Conservation (phyloP, 1,140 invertebrate genomes). For the Chelonus insularis region DNA sequence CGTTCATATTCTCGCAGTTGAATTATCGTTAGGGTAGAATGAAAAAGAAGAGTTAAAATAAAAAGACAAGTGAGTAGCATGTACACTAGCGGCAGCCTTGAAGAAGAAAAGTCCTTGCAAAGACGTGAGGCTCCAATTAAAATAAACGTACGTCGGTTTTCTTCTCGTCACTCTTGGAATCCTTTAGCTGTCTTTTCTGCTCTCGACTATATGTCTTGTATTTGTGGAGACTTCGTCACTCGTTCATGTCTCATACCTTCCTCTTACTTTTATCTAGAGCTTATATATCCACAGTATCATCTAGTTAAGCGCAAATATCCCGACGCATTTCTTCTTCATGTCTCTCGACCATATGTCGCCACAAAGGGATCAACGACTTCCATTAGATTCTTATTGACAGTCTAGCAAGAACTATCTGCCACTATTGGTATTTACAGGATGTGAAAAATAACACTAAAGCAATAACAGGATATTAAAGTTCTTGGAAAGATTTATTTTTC, state of each 20-base stretch:
- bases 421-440: not conserved
- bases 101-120: slow-evolving; percentile 13
- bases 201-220: not conserved
- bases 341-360: slow-evolving; percentile 15
- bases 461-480: not conserved
- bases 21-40: not conserved
- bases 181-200: not conserved
- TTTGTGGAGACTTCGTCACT: slow-evolving; percentile 4
- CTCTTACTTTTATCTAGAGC: not conserved
- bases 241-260: not conserved
- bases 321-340: slow-evolving; percentile 8
- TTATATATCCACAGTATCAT: not conserved
- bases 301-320: slow-evolving; percentile 17
- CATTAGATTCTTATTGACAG: not conserved
- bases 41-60: slow-evolving; percentile 1
- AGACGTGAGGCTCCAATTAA: slow-evolving; percentile 25
- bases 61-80: slow-evolving; percentile 19
- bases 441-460: slow-evolving; percentile 1
- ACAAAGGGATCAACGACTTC: slow-evolving; percentile 8
- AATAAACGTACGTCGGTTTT: slow-evolving; percentile 29
- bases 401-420: slow-evolving; percentile 8
- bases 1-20: not conserved
- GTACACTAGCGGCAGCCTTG: slow-evolving; percentile 22
- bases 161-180: slow-evolving; percentile 21
- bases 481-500: slow-evolving; percentile 12